phyloP scores from a whole-genome alignment of 53 echinoderm and acorn worm genomes.

The Luidia sarsii region DNA sequence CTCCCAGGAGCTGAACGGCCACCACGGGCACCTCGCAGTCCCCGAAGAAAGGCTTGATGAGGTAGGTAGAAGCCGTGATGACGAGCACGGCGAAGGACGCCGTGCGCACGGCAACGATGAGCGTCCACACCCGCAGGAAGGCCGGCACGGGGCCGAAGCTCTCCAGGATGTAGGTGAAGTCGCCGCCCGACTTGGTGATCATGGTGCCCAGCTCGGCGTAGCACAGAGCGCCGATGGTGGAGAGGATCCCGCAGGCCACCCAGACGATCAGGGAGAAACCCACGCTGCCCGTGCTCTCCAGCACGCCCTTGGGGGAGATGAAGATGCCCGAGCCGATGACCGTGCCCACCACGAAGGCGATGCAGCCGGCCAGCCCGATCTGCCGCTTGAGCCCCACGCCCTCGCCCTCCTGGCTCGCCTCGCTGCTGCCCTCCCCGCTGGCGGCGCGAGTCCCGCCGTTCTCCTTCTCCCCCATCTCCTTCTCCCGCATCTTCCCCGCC shows the following conservation, averaged over 20 bases:
- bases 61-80: slow-evolving; percentile 72
- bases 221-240: slow-evolving; percentile 86
- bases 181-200: slow-evolving; percentile 88
- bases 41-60: slow-evolving; percentile 59
- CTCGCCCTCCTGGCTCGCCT: not conserved
- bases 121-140: slow-evolving; percentile 83
- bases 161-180: slow-evolving; percentile 77
- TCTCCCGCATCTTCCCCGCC: too few relatives aligned
- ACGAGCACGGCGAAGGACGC: slow-evolving; percentile 70
- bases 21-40: slow-evolving; percentile 38
- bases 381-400: slow-evolving; percentile 51
- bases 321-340: slow-evolving; percentile 66
- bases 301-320: slow-evolving; percentile 60
- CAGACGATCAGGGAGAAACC: slow-evolving; percentile 81
- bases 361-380: slow-evolving; percentile 54
- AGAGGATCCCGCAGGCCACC: slow-evolving; percentile 73
- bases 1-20: slow-evolving; percentile 26
- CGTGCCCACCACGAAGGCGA: slow-evolving; percentile 55
- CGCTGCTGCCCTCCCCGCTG: too few relatives aligned
- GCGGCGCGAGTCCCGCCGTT: too few relatives aligned
- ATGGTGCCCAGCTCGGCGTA: slow-evolving; percentile 89
- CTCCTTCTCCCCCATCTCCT: too few relatives aligned
- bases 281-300: slow-evolving; percentile 67
- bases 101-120: slow-evolving; percentile 73
- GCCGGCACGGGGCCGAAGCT: slow-evolving; percentile 63